phyloP scores from a whole-genome alignment of 2,888 invertebrate genomes.

The Lasioglossum lativentre region DNA sequence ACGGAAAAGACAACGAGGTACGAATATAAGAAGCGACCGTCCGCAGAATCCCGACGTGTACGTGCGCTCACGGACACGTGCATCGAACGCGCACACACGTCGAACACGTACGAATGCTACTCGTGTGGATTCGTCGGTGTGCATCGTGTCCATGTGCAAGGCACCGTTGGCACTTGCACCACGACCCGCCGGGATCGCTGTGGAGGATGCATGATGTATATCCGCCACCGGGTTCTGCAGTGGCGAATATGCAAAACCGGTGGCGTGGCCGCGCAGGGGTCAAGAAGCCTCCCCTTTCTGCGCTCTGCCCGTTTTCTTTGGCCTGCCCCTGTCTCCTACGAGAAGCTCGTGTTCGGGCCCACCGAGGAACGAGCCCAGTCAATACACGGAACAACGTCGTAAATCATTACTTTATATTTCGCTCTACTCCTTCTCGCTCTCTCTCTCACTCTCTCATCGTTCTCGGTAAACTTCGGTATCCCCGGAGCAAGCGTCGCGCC shows the following conservation, averaged over 20 bases:
- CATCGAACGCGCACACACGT: not conserved
- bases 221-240: slow-evolving; percentile 79
- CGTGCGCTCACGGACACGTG: slow-evolving; percentile 31
- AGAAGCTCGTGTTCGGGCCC: slow-evolving; percentile 56
- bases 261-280: slow-evolving; percentile 71
- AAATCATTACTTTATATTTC: slow-evolving; percentile 74
- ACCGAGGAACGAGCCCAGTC: slow-evolving; percentile 63
- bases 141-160: slow-evolving; percentile 44
- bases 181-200: slow-evolving; percentile 68
- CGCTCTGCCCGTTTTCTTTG: slow-evolving; percentile 30
- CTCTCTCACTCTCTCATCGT: not conserved
- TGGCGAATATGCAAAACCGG: slow-evolving; percentile 82
- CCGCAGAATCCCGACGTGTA: slow-evolving; percentile 50
- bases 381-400: slow-evolving; percentile 71
- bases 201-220: slow-evolving; percentile 79
- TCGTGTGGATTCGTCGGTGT: not conserved
- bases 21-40: slow-evolving; percentile 64
- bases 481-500: slow-evolving; percentile 23
- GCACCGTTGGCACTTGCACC: slow-evolving; percentile 72
- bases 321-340: slow-evolving; percentile 42
- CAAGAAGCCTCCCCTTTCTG: slow-evolving; percentile 68
- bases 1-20: slow-evolving; percentile 60
- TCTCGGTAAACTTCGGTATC: slow-evolving; percentile 25
- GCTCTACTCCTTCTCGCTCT: not conserved
- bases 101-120: not conserved